A percentile compares a stretch with the other conserved stretches of the same genome.
These are phyloP conservation scores for Syngnathus scovelli DNA, from an alignment of 2,113 vertebrate species.

Conservation along the genomic window DNA sequence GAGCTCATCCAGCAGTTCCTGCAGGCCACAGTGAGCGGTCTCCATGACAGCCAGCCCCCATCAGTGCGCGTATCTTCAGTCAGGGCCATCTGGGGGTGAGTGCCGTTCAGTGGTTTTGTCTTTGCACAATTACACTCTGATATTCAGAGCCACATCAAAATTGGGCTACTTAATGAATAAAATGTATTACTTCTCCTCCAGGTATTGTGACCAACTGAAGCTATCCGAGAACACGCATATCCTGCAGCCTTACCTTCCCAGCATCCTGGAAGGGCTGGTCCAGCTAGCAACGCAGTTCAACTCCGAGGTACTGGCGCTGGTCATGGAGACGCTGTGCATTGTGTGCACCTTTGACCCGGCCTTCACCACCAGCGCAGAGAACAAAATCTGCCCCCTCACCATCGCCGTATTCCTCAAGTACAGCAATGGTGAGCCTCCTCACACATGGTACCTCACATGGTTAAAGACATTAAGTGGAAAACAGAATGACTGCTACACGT, in stretches of 20 bases:
- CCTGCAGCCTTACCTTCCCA: constrained; percentile 93
- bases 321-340: constrained; percentile 96
- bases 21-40: constrained; percentile 92
- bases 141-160: background rate
- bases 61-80: constrained; percentile 95
- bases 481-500: background rate
- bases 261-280: constrained; percentile 88
- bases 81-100: constrained; percentile 97
- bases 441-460: background rate
- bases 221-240: constrained; percentile 90
- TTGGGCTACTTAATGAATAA: background rate
- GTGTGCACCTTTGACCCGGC: constrained; percentile 90
- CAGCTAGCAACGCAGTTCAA: constrained; percentile 95
- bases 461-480: background rate
- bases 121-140: background rate
- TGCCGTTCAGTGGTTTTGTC: background rate
- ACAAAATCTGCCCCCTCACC: constrained; percentile 96
- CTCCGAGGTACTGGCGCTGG: constrained; percentile 92
- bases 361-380: constrained; percentile 90
- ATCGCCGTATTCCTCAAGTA: constrained; percentile 97
- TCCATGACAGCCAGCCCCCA: constrained; percentile 89
- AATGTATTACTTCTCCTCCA: constrained; percentile 32
- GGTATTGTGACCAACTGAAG: constrained; percentile 97
- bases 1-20: constrained; percentile 98
- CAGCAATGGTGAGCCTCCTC: constrained; percentile 80